These are phyloP conservation scores for Gymnoscelis rufifasciata DNA, from an alignment of 2,888 invertebrate genomes.

Conservation along the genomic window DNA sequence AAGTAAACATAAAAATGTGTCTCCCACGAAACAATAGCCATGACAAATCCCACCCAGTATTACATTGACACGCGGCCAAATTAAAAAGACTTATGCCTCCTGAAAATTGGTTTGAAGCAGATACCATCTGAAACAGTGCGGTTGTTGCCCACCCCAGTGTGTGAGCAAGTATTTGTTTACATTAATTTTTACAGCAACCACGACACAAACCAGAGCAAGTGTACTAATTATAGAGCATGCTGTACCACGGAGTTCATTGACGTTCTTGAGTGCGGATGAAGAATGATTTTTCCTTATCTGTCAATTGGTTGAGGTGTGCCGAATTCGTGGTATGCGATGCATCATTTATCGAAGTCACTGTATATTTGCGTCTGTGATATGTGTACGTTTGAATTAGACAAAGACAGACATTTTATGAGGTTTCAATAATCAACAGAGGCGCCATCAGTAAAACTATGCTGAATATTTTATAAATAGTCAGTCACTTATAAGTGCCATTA, in stretches of 20 bases:
- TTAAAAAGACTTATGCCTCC: not conserved
- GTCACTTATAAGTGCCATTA: too few relatives aligned
- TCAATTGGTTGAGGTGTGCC: slow-evolving; percentile 19
- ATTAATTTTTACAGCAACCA: slow-evolving; percentile 75
- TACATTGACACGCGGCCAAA: not conserved
- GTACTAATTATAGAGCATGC: slow-evolving; percentile 70
- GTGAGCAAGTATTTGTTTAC: slow-evolving; percentile 71
- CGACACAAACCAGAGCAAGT: slow-evolving; percentile 76
- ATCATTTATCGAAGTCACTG: slow-evolving; percentile 8
- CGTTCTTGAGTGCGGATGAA: slow-evolving; percentile 33
- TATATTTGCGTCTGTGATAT: slow-evolving; percentile 5
- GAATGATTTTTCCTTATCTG: slow-evolving; percentile 29
- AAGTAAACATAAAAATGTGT: slow-evolving; percentile 9
- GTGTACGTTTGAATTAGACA: too few relatives aligned
- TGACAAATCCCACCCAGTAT: slow-evolving; percentile 11
- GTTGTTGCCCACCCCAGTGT: slow-evolving; percentile 66
- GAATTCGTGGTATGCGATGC: slow-evolving; percentile 19
- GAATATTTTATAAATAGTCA: too few relatives aligned
- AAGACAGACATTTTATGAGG: not conserved
- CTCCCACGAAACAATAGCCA: slow-evolving; percentile 10
- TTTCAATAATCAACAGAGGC: too few relatives aligned
- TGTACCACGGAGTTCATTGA: slow-evolving; percentile 71
- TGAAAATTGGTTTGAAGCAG: slow-evolving; percentile 4
- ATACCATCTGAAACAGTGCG: slow-evolving; percentile 14
- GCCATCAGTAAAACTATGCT: too few relatives aligned